Conservation (phyloP, 2,797 vertebrate species). For the Arnoldichthys spilopterus region DNA sequence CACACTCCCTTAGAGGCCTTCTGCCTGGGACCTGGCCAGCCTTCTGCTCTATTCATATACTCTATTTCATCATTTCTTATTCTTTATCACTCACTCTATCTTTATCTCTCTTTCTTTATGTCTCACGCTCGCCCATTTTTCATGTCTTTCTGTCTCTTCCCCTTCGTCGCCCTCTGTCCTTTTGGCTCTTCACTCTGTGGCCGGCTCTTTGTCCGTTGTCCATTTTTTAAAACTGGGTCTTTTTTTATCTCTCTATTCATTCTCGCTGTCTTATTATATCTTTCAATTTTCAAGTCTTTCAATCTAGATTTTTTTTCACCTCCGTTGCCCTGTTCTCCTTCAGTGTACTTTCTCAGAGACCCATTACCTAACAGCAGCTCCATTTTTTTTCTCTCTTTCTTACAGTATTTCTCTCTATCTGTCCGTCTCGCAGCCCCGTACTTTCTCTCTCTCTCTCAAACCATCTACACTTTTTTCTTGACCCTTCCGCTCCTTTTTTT, state of each 20-base stretch:
- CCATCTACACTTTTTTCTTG: not conserved
- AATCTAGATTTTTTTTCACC: slow-evolving; percentile 47
- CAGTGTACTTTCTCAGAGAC: slow-evolving; percentile 33
- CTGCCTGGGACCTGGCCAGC: slow-evolving; percentile 40
- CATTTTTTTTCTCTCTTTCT: slow-evolving; percentile 4
- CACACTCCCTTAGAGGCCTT: slow-evolving; percentile 42
- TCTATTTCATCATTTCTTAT: slow-evolving; percentile 25
- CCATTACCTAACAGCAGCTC: slow-evolving; percentile 5
- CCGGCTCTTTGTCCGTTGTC: slow-evolving; percentile 44
- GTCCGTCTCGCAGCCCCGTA: not conserved
- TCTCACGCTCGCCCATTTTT: slow-evolving; percentile 45
- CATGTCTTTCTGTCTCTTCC: slow-evolving; percentile 46
- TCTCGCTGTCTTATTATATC: slow-evolving; percentile 49
- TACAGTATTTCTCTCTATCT: slow-evolving; percentile 16
- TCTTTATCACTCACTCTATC: slow-evolving; percentile 37
- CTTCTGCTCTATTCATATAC: slow-evolving; percentile 46
- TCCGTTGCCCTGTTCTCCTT: slow-evolving; percentile 40
- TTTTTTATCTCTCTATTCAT: slow-evolving; percentile 39
- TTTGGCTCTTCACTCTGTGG: slow-evolving; percentile 26
- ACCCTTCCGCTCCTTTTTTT: not conserved
- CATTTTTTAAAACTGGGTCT: slow-evolving; percentile 34
- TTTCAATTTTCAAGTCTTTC: slow-evolving; percentile 52
- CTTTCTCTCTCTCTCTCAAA: slow-evolving; percentile 11
- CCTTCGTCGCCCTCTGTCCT: slow-evolving; percentile 37
- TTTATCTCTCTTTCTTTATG: slow-evolving; percentile 25